Evolutionary conservation across 1,140 invertebrate genomes (phyloP).

Genomic region (Caenorhabditis tropicalis): DNA sequence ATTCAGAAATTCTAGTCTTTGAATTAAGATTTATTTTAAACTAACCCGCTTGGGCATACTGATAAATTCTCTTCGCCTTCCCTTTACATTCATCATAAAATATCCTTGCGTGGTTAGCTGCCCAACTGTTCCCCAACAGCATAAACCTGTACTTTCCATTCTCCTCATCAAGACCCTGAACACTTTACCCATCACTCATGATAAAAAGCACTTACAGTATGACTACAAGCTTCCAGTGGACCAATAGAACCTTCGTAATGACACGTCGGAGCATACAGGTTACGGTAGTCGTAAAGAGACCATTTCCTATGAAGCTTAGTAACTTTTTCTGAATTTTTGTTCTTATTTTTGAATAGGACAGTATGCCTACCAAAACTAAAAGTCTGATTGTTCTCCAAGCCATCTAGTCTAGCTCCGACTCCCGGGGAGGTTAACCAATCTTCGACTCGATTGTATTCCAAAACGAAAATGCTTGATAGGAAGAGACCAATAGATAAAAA

Average conservation of each 20-base stretch:
- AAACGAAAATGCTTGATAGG: background rate
- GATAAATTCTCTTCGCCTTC: background rate
- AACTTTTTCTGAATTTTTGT: background rate
- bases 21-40: too few relatives aligned
- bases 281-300: background rate
- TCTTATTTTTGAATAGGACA: background rate
- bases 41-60: background rate
- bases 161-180: background rate
- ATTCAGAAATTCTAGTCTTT: background rate
- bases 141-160: background rate
- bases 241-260: background rate
- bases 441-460: background rate
- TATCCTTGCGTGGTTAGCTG: background rate
- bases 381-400: background rate
- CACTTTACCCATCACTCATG: too few relatives aligned
- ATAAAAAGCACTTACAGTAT: background rate
- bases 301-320: background rate
- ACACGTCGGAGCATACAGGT: background rate
- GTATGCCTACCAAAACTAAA: background rate
- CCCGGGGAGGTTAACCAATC: background rate
- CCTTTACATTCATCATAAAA: background rate
- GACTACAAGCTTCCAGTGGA: background rate
- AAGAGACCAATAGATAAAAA: background rate
- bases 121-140: background rate
- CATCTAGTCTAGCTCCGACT: background rate